Base-by-base conservation (phyloP, 2,888 invertebrate species). In the Azorinus chamasolen region DNA sequence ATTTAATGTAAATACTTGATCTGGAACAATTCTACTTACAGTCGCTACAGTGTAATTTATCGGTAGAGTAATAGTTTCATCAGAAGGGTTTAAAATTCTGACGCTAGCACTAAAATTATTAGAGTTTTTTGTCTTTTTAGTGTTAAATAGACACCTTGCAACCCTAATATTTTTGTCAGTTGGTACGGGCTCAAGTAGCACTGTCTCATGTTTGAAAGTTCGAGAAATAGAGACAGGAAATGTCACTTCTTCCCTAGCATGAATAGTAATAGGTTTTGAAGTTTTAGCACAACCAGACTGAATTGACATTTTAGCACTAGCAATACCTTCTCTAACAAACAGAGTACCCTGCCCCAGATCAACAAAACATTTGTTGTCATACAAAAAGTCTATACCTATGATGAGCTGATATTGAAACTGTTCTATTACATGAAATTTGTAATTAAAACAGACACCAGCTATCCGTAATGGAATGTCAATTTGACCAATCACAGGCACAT, bases 341-440 rank as follows among this genome's bases (percentile, higher is more conserved):
- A 70, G 18, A 12, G 25, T 24, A 18, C 70, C 62, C 39, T 45
- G 37, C 10, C 62, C 62, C 1, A 62, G 22, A 32, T 74, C 64
- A n/a, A n/a, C n/a, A n/a, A n/a, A n/a, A n/a, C n/a, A n/a, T n/a
- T n/a, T n/a, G n/a, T n/a, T n/a, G n/a, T 24, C 18, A 24, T 18
- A 25, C 45, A 74, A 43, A 48, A 74, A 69, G 24, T 74, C 74
- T n/a, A 74, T 27, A 18, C 74, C 63, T 37, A 69, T 41, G 5
- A 63, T 63, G 10, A 74, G n/a, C n/a, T 62, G 53, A 55, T 74
- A 63, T 20, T 69, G 74, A n/a, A 63, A 54, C 43, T 63, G 27
- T 25, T 69, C 10, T 43, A n/a, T n/a, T n/a, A n/a, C n/a, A n/a
- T n/a, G n/a, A n/a, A n/a, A n/a, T n/a, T n/a, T n/a, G n/a, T n/a